Percentiles rank a stretch among this genome's conserved stretches.
Evolutionary conservation across 35 echinoderm and acorn worm genomes (phyloP).

Genomic region (Ophioderma brevispina): DNA sequence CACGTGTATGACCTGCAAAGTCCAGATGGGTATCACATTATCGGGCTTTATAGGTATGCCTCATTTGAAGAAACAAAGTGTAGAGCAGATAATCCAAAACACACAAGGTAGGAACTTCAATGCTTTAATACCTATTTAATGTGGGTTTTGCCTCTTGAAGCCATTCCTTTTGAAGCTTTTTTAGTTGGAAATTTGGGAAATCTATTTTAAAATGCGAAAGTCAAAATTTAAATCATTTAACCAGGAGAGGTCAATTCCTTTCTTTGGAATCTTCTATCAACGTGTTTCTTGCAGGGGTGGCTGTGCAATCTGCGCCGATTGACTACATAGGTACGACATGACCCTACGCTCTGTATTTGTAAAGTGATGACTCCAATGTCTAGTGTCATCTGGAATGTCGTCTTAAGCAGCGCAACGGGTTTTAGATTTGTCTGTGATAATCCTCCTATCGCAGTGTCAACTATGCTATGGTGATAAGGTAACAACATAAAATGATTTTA

Average conservation of each 20-base stretch:
- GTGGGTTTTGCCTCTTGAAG: too few species aligned
- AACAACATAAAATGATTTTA: background rate
- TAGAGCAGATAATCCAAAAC: too few species aligned
- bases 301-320: background rate
- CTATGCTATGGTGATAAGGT: constrained; percentile 36
- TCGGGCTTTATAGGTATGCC: too few species aligned
- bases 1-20: too few species aligned
- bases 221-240: background rate
- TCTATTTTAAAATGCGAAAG: too few species aligned
- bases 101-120: too few species aligned
- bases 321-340: constrained; percentile 69
- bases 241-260: background rate
- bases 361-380: constrained; percentile 69
- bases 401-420: constrained; percentile 73
- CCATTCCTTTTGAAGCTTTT: background rate
- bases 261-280: background rate
- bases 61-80: too few species aligned
- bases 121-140: too few species aligned
- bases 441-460: constrained; percentile 53
- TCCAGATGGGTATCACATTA: too few species aligned
- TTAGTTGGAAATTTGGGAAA: background rate
- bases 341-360: constrained; percentile 76
- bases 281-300: background rate
- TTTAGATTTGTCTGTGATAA: constrained; percentile 82
- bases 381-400: constrained; percentile 90